Conservation (phyloP, 2,888 invertebrate genomes). For the Drosophila anceps region DNA sequence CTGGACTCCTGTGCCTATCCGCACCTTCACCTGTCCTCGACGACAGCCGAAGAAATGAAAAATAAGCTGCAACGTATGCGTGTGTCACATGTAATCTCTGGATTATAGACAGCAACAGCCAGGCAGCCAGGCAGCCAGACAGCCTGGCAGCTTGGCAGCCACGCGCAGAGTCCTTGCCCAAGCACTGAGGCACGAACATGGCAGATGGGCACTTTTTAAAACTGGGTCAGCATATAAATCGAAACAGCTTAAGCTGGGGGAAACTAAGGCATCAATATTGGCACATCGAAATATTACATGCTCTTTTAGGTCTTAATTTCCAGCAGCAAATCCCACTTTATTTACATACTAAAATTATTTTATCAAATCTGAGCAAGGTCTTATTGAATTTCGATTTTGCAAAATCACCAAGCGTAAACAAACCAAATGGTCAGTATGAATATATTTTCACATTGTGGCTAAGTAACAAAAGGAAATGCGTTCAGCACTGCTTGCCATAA, state of each 20-base stretch:
- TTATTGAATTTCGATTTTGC: slow-evolving; percentile 1
- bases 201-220: slow-evolving; percentile 50
- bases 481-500: background rate
- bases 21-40: slow-evolving; percentile 29
- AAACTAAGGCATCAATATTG: slow-evolving; percentile 31
- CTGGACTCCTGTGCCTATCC: slow-evolving; percentile 17
- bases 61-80: slow-evolving; percentile 81
- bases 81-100: slow-evolving; percentile 78
- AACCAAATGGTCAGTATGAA: background rate
- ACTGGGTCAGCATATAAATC: slow-evolving; percentile 79
- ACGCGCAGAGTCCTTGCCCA: slow-evolving; percentile 9
- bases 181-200: slow-evolving; percentile 4
- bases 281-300: slow-evolving; percentile 39
- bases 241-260: slow-evolving; percentile 61
- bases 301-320: slow-evolving; percentile 28
- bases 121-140: slow-evolving; percentile 13
- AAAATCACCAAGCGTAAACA: background rate
- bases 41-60: slow-evolving; percentile 77
- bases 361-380: background rate
- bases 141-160: slow-evolving; percentile 22
- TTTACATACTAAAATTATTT: slow-evolving; percentile 5
- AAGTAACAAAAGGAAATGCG: background rate
- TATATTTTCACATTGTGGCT: background rate
- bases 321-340: slow-evolving; percentile 2
- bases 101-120: slow-evolving; percentile 73